A percentile compares a stretch with the other conserved stretches of the same genome.
Conservation (phyloP, 2,113 vertebrate genomes). For the Nannobrachium achirus region DNA sequence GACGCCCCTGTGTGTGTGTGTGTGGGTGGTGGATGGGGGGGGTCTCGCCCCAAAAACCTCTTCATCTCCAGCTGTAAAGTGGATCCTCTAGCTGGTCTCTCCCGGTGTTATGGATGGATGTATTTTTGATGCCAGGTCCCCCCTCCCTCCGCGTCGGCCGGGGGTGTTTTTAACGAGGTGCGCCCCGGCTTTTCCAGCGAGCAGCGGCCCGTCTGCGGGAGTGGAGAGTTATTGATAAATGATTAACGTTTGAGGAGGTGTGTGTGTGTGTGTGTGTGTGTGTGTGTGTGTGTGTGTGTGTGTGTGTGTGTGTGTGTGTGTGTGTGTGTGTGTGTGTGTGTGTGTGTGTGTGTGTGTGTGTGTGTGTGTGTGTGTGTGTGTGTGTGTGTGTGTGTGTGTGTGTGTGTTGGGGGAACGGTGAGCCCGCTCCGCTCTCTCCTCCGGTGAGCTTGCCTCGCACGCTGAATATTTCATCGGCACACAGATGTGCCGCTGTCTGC, state of each 20-base stretch:
- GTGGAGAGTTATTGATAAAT: constrained; percentile 82
- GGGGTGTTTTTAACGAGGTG: constrained; percentile 78
- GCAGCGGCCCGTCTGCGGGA: constrained; percentile 66
- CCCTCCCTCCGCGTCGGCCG: constrained; percentile 63
- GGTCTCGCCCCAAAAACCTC: constrained; percentile 51
- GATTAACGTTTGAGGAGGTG: constrained; percentile 81
- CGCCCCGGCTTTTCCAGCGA: constrained; percentile 58
- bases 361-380: constrained; percentile 65
- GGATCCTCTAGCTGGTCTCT: constrained; percentile 34
- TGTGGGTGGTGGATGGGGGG: constrained; percentile 14
- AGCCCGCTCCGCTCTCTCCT: constrained; percentile 75
- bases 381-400: no score
- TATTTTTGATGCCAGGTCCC: constrained; percentile 79
- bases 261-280: background rate
- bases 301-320: no score
- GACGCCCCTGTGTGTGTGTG: no score
- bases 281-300: no score
- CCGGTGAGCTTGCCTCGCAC: constrained; percentile 75
- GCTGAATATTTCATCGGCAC: constrained; percentile 84
- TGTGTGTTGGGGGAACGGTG: constrained; percentile 57
- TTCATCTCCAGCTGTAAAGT: constrained; percentile 51
- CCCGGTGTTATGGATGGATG: constrained; percentile 66
- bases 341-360: constrained; percentile 33
- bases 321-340: no score
- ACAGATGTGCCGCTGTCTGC: constrained; percentile 84